Percentiles rank a stretch among this genome's conserved stretches.
phyloP scores from a whole-genome alignment of 2,113 vertebrate species.

The Calyptomena viridis region DNA sequence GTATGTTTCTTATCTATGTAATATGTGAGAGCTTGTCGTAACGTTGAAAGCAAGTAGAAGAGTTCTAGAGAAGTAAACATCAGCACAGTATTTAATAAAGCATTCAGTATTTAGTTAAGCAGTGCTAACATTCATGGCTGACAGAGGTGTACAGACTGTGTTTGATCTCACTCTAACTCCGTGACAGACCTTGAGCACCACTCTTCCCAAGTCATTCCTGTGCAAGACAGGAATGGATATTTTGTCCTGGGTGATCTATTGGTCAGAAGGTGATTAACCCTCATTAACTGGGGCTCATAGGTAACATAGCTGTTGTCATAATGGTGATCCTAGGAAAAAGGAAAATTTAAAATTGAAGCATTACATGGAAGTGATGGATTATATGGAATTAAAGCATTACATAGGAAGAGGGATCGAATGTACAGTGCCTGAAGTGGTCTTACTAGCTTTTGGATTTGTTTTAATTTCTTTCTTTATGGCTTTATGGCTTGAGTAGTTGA shows the following conservation, averaged over 20 bases:
- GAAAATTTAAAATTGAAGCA: not conserved
- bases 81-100: not conserved
- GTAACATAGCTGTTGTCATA: not conserved
- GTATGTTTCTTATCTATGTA: not conserved
- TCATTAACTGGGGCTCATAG: rapidly evolving
- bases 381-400: not conserved
- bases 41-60: not conserved
- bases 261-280: not conserved
- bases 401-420: not conserved
- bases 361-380: not conserved
- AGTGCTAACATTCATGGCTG: not conserved
- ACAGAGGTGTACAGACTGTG: not conserved
- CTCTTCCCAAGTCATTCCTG: not conserved
- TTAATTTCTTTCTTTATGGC: not conserved
- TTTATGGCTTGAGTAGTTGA: not conserved
- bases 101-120: not conserved
- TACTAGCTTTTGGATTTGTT: not conserved
- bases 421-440: not conserved
- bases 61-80: not conserved
- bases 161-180: not conserved
- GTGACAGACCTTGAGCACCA: not conserved
- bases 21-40: not conserved
- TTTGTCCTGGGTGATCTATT: not conserved
- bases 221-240: not conserved
- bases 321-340: not conserved